Percentiles rank a stretch among this genome's conserved stretches.
phyloP scores from a whole-genome alignment of 2,888 invertebrate species.

The Lamellibrachia satsuma region DNA sequence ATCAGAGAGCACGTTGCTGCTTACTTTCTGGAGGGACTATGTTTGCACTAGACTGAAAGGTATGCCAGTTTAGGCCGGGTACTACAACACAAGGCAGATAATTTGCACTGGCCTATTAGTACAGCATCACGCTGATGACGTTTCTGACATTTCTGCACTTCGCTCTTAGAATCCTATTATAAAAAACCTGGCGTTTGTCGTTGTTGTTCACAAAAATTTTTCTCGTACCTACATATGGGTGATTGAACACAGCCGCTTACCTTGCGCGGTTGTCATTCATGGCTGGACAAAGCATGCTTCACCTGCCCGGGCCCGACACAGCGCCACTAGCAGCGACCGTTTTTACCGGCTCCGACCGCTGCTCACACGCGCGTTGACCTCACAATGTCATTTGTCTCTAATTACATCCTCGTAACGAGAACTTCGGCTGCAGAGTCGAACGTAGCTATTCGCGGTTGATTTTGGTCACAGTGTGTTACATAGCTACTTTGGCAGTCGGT shows the following conservation, averaged over 20 bases:
- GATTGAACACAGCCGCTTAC: neutral
- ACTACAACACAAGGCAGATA: neutral
- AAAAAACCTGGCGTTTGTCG: no score
- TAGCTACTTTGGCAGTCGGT: neutral
- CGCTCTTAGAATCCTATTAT: neutral
- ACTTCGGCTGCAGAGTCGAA: neutral
- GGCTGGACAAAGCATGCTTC: neutral
- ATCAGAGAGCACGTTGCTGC: neutral
- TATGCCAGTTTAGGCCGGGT: neutral
- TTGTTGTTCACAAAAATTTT: no score
- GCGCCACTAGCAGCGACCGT: neutral
- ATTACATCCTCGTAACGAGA: neutral
- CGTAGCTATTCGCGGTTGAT: neutral
- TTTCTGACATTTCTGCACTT: neutral
- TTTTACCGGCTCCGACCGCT: neutral
- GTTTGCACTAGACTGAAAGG: no score
- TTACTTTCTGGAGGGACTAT: no score
- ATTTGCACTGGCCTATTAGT: neutral
- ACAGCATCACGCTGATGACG: neutral
- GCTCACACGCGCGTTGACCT: neutral
- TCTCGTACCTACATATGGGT: no score
- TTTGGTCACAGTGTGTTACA: neutral
- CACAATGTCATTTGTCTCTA: slow-evolving; percentile 10
- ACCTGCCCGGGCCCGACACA: neutral
- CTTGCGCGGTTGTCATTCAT: neutral